phyloP scores from a whole-genome alignment of 2,888 invertebrate genomes.

The Parnassius mnemosyne region DNA sequence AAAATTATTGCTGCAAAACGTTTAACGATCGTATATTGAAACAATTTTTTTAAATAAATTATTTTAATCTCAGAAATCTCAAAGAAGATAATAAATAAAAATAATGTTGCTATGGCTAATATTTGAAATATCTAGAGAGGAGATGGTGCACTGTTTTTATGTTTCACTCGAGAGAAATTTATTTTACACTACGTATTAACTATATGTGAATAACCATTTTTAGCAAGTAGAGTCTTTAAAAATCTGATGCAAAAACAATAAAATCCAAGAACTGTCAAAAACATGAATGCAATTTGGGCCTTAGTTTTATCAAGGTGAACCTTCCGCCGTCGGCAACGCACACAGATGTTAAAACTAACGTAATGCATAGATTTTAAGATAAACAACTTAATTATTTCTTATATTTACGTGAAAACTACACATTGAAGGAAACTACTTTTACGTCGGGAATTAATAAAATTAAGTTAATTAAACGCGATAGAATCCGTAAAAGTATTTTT shows the following conservation, averaged over 20 bases:
- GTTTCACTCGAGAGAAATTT: background rate
- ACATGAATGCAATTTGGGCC: slow-evolving; percentile 37
- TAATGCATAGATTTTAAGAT: slow-evolving; percentile 10
- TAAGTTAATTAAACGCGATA: too few species aligned
- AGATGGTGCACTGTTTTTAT: background rate
- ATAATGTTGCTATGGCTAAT: background rate
- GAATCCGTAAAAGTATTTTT: too few species aligned
- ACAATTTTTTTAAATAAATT: too few species aligned
- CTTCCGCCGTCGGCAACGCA: slow-evolving; percentile 32
- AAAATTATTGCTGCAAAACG: slow-evolving; percentile 1
- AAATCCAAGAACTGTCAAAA: slow-evolving; percentile 34
- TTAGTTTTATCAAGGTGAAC: slow-evolving; percentile 33
- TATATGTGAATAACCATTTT: slow-evolving; percentile 29
- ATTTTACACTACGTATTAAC: too few species aligned
- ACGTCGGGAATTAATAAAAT: too few species aligned
- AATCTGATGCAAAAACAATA: slow-evolving; percentile 33
- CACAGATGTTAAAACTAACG: background rate
- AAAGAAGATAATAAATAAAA: slow-evolving; percentile 1
- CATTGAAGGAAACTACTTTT: too few species aligned
- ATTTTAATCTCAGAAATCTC: slow-evolving; percentile 1
- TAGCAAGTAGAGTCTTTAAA: slow-evolving; percentile 37
- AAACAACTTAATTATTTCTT: too few species aligned
- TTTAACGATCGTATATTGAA: slow-evolving; percentile 7
- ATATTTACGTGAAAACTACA: too few species aligned
- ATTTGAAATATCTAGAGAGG: background rate